Evolutionary conservation across 2,888 invertebrate genomes (phyloP), one percentile per base, ranked within the genome.

Genomic region (Leptodirus hochenwartii): DNA sequence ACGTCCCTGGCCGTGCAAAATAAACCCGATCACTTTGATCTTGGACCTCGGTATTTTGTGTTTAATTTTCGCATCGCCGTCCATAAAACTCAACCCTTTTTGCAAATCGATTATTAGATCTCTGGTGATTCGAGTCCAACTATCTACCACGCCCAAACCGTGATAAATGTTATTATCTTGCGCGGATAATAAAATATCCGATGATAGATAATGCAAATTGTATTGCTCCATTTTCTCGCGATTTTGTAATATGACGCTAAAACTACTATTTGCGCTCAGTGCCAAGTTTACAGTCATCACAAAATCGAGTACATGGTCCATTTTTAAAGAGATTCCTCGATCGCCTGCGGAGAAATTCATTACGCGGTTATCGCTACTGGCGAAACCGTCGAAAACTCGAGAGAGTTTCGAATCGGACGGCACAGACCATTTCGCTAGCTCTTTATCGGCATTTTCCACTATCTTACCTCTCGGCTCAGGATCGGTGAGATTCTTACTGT

Each of bases 401-500:
- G 61, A 61, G 42, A 78, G 55, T 14, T 63, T 61, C 11, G 76
- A 75, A 30, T 70, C 71, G 40, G 66, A 65, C n/a, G 79, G 77
- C 3, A 75, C 66, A 2, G 59, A 60, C 88, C 88, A 88, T 28
- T 67, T 66, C 29, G 66, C 69, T 33, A 66, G 53, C 44, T 66
- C 56, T 37, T 61, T 63, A 41, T 80, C 75, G 1, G 73, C 77
- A 49, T 88, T 80, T 43, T 87, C 88, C 5, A 88, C 53, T 2
- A 68, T 51, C 42, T 68, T 69, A 36, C 70, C 60, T 27, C 75
- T 64, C 0, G 88, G 84, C 40, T 80, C 75, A 0, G 78, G 74
- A 44, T 88, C 88, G 0, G 80, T 81, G 9, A 93, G 57, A 54
- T 87, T 82, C 55, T 95, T 93, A 55, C 90, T 91, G 55, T 90